Base-by-base conservation (phyloP, 2,888 invertebrate species). In the Cerceris ruficornis region DNA sequence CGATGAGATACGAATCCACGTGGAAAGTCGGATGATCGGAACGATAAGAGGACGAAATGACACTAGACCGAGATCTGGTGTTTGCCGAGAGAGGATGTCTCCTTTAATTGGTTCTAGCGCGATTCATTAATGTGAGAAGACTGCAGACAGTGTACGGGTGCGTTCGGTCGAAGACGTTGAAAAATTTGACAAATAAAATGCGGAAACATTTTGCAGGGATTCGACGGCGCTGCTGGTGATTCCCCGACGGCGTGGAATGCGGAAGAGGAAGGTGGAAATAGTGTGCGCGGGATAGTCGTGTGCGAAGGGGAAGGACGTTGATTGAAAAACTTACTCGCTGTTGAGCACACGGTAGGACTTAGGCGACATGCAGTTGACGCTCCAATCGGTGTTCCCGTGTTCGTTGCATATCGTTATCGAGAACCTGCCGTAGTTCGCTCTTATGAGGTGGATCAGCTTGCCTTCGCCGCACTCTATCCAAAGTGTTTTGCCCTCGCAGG, bases 401-500 rank as follows among this genome's bases (percentile, higher is more conserved):
- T 98, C 98, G 93, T 98, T 98, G 94, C 98, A 98, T 92, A 98
- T 97, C 90, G 97, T 97, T 93, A 98, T 97, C 84, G 97, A 98
- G 93, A 98, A 98, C 89, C 98, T 95, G 67, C 98, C 98, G 92
- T 98, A 98, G 94, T 98, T 98, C 79, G 98, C 98, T 84, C 98
- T 95, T 92, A 98, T 96, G 89, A 98, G 94, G 92, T 97, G 96
- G 89, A 98, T 98, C 79, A 97, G 94, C 88, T 97, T 96, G n/a
- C 97, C 97, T 86, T 96, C 96, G 78, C 95, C 95, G 93, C 98
- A 98, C 90, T 96, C 96, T 87, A 98, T 96, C 93, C 96, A 96
- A 90, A 98, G 93, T 81, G 96, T 96, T 93, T 97, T 97, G 83
- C 98, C 97, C 93, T 98, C 98, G 93, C 98, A 98, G 78, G 98